Base-by-base conservation (phyloP, 2,113 vertebrate genomes). In the Gymnorhina tibicen region DNA sequence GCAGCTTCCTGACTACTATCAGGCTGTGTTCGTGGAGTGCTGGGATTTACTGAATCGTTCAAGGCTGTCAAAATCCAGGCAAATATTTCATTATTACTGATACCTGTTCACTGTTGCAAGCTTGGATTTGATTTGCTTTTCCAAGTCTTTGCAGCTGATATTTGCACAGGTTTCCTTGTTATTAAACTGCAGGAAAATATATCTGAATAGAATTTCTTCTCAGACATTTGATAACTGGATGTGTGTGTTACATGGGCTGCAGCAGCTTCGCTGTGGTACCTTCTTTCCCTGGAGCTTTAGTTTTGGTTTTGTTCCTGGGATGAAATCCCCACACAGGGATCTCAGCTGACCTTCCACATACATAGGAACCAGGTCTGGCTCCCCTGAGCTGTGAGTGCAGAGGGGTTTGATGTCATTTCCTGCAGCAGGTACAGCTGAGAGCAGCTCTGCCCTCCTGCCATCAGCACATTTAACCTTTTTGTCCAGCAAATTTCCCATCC, bases 401-500 rank as follows among this genome's bases (percentile, higher is more conserved):
- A 23, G 59, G 7, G 12, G 5, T 87, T 75, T 44, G 60, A 11
- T 94, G 66, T 46, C 14, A 76, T 91, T 85, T 89, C 87, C 93
- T 94, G 89, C 74, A 87, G 64, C 89, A 87, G 96, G 68, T 63
- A 74, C 72, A 89, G 80, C 72, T 70, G 60, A 53, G 82, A 62
- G 28, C 28, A 9, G 52, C 86, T 81, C 93, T 67, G 92, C 74
- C 85, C 85, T 96, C 75, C 52, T 89, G 85, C 89, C 91, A 69
- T 32, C 85, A 90, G 69, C 70, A 90, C 89, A 83, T 80, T 79
- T 69, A 9, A 91, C 67, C 53, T 91, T 80, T 78, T 53, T 87
- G 69, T 91, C 89, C 91, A 68, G 81, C 62, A 59, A 4, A 90
- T 50, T 85, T 93, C 91, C 85, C 85, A 63, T 93, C 93, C 87